A percentile compares a stretch with the other conserved stretches of the same genome.
Conservation (phyloP, 2,888 invertebrate species). For the Aleiodes alternator region DNA sequence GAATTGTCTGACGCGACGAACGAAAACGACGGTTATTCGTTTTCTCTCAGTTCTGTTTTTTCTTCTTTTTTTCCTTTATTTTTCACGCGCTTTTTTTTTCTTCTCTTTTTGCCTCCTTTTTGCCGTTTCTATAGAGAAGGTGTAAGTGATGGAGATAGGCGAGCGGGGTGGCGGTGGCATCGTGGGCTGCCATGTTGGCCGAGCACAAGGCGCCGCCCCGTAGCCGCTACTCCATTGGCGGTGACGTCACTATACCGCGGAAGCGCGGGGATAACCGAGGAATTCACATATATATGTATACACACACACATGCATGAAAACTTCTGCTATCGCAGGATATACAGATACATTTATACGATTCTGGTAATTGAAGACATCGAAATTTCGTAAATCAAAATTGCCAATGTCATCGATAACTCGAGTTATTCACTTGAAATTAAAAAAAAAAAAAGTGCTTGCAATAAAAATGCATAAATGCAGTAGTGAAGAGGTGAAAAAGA, state of each 20-base stretch:
- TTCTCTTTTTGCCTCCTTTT: conserved; percentile 23
- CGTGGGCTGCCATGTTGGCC: conserved; percentile 71
- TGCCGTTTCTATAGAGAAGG: conserved; percentile 41
- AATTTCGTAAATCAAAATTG: conserved; percentile 6
- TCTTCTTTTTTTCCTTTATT: neutral
- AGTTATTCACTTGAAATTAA: neutral
- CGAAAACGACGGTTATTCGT: conserved; percentile 42
- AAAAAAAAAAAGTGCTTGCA: no score
- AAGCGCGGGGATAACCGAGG: conserved; percentile 44
- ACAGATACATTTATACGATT: neutral
- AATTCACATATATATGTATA: neutral
- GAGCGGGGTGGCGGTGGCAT: conserved; percentile 52
- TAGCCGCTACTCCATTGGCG: conserved; percentile 67
- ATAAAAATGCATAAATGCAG: no score
- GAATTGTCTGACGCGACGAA: conserved; percentile 41
- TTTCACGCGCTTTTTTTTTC: neutral
- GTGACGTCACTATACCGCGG: conserved; percentile 55
- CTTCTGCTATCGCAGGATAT: conserved; percentile 13
- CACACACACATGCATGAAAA: conserved; percentile 14
- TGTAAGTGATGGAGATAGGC: conserved; percentile 49
- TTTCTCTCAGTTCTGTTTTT: neutral
- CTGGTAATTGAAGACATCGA: no score
- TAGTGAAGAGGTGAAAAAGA: no score
- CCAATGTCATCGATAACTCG: neutral
- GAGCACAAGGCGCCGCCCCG: conserved; percentile 71